A percentile compares a stretch with the other conserved stretches of the same genome.
phyloP scores from a whole-genome alignment of 2,113 vertebrate species.

The Tupaia tana region DNA sequence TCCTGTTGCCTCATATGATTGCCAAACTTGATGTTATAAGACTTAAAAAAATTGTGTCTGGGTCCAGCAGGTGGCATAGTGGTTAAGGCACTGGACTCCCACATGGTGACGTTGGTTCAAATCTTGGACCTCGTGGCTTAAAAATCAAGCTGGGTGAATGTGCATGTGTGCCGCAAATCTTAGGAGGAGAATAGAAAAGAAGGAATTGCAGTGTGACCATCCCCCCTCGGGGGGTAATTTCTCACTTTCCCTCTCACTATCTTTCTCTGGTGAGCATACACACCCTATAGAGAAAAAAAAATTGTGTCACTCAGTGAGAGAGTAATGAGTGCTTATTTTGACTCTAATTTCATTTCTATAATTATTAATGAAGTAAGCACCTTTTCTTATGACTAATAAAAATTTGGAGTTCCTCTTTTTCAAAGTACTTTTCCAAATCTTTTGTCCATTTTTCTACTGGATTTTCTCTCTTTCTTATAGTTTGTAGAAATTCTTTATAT shows the following conservation, averaged over 20 bases:
- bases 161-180: no score
- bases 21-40: neutral
- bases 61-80: no score
- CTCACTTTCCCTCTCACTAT: no score
- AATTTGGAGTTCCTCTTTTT: neutral
- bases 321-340: neutral
- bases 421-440: neutral
- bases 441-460: neutral
- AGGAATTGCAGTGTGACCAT: no score
- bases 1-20: neutral
- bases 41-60: neutral
- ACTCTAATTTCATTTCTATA: neutral
- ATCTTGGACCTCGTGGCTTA: no score
- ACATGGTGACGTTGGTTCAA: no score
- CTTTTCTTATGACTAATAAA: neutral
- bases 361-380: neutral
- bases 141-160: no score
- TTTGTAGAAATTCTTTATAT: slow-evolving; percentile 5
- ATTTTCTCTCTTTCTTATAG: slow-evolving; percentile 31
- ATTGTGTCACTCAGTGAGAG: neutral
- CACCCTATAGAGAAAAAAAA: no score
- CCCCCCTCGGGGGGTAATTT: no score
- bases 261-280: no score
- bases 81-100: no score
- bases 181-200: no score